Evolutionary conservation across 2,797 vertebrate genomes (phyloP), one percentile per base, ranked within the genome.

Genomic region (Rallus crepitans): DNA sequence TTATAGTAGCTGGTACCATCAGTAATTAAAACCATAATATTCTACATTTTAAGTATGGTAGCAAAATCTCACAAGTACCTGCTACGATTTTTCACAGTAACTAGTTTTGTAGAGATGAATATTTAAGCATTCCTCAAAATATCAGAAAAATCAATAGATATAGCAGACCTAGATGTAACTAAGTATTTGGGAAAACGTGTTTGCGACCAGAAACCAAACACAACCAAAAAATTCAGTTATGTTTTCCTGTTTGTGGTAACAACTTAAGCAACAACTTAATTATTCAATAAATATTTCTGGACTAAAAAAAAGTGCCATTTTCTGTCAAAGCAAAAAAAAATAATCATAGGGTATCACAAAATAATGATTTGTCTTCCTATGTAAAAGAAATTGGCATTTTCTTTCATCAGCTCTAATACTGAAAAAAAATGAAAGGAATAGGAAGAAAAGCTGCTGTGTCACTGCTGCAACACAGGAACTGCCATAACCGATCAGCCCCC

Each of bases 401-500:
- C 64, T 66, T 87, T 85, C n/a, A 82, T 53, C 11, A 31, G 28
- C 20, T 81, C 55, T 69, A 71, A n/a, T 11, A 88, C 8, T 42
- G 35, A 66, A 82, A 80, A 40, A 88, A 87, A 63, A 35, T 4
- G n/a, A 48, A 85, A 94, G 82, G 69, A 92, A 82, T 87, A 88
- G 89, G 84, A 94, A 96, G 85, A 89, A 88, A 90, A 90, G 69
- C 39, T 88, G 94, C 89, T 86, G 47, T 86, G 76, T 93, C 91
- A 96, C 28, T 79, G 72, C 92, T 95, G 95, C 92, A 94, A 95
- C 82, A 94, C 76, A 91, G 89, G 91, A 96, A 97, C 92, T 96
- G 91, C 94, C 91, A 91, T 93, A 97, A 94, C 95, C 3, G 91
- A 96, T 94, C 68, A 94, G 92, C 61, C 90, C 87, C 82, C 55